Base-by-base conservation (phyloP, 2,888 invertebrate species). In the Metellina segmentata region DNA sequence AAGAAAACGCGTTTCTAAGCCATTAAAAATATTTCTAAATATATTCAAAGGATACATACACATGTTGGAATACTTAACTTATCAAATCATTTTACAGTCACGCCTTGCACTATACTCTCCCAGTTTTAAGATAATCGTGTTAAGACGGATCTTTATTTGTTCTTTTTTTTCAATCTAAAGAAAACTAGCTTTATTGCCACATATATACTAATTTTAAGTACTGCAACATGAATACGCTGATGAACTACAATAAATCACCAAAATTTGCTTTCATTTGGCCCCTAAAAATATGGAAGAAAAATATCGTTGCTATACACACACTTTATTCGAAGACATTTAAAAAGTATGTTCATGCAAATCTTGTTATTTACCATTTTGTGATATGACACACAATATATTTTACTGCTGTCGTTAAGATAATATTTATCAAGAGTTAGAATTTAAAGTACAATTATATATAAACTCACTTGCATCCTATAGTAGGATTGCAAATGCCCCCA, bases 231-330 rank as follows among this genome's bases (percentile, higher is more conserved):
- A 49, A 89, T 77, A 81, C 61, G 61, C 34, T 70, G 81, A 83
- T n/a, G 34, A 53, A n/a, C 71, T 77, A 89, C 48, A 48, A 74
- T 74, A 53, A 74, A 74, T 81, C 81, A 88, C 75, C 88, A 81
- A 88, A 88, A 74, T 53, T 81, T 74, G 69, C 72, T 81, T 61
- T 69, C 19, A 83, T 77, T 89, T 89, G 89, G 89, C 89, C 89
- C 89, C 89, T 78, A 89, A 89, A 83, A 88, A 81, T 75, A 81
- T 83, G 78, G 89, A 83, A 89, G 83, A 89, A 83, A 83, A 85
- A 89, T 89, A 89, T 78, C 77, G 71, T 78, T 49, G 72, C 69
- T 89, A 71, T 83, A 89, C 77, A 78, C 61, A 51, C 16, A 82
- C 20, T 74, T 85, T 61, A 75, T 85, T 53, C 48, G 75, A 85